phyloP scores from a whole-genome alignment of 2,797 vertebrate species.

The Lepilemur septentrionalis region DNA sequence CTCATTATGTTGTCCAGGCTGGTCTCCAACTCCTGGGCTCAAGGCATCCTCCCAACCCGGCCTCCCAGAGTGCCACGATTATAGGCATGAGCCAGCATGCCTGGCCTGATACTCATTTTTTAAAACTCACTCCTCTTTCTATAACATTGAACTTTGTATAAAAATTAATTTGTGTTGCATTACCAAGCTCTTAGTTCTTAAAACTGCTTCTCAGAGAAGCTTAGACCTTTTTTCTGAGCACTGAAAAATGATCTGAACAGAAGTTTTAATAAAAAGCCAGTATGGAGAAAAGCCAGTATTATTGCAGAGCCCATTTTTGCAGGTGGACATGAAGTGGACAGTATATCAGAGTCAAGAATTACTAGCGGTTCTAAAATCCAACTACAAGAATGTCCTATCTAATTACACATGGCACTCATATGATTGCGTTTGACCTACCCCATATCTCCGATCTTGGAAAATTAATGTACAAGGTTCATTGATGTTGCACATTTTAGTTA shows the following conservation, averaged over 20 bases:
- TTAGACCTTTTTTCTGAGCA: neutral
- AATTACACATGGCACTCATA: neutral
- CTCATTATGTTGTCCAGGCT: neutral
- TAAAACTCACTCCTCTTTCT: neutral
- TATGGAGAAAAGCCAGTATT: neutral
- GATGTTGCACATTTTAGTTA: neutral
- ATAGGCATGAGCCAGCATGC: neutral
- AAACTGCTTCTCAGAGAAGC: constrained; percentile 19
- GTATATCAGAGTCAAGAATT: neutral
- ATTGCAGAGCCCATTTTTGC: neutral
- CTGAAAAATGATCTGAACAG: neutral
- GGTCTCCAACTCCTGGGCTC: neutral
- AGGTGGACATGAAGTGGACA: neutral
- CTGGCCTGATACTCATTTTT: neutral
- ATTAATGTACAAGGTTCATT: neutral
- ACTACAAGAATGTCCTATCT: neutral
- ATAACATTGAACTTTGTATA: neutral
- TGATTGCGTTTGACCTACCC: neutral
- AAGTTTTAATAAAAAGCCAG: constrained; percentile 27
- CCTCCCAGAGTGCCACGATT: neutral
- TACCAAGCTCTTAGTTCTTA: neutral
- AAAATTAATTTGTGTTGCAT: constrained; percentile 25
- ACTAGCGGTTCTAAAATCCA: constrained; percentile 1
- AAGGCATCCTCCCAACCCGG: neutral
- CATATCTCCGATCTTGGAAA: neutral